Conservation (phyloP, 2,888 invertebrate genomes). For the Drosophila affinis region DNA sequence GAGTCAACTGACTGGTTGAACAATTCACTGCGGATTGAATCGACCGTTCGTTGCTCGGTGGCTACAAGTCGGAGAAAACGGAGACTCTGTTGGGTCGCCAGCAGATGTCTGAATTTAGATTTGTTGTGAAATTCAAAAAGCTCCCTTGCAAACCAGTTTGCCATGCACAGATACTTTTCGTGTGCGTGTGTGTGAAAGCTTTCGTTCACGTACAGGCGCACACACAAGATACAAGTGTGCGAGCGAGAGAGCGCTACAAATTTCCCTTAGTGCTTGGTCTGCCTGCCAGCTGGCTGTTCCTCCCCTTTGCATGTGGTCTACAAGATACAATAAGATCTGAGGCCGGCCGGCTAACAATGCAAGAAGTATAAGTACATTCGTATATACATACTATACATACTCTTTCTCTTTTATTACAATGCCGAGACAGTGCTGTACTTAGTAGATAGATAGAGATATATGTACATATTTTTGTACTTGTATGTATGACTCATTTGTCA, state of each 20-base stretch:
- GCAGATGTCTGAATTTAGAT: constrained; percentile 69
- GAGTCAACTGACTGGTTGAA: constrained; percentile 64
- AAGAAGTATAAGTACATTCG: not conserved
- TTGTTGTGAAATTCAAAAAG: constrained; percentile 82
- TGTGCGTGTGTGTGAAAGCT: constrained; percentile 25
- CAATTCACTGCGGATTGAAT: constrained; percentile 59
- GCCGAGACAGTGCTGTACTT: not conserved
- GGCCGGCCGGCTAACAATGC: constrained; percentile 38
- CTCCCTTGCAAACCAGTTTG: constrained; percentile 64
- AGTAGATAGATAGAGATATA: no score
- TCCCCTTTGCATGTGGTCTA: not conserved
- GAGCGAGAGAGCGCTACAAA: constrained; percentile 22
- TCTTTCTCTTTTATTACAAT: not conserved
- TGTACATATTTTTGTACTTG: no score
- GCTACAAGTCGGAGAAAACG: constrained; percentile 23
- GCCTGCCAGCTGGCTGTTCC: constrained; percentile 19
- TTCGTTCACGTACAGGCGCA: constrained; percentile 11
- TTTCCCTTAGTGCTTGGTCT: constrained; percentile 2
- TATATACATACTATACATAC: no score
- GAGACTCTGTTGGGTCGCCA: constrained; percentile 29
- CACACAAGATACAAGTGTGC: constrained; percentile 17
- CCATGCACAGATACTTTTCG: constrained; percentile 56
- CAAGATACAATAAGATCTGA: not conserved
- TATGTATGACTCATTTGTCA: constrained; percentile 12
- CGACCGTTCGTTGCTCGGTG: constrained; percentile 2